Conservation (phyloP, 2,888 invertebrate species). For the Megaustenia siamemsis region DNA sequence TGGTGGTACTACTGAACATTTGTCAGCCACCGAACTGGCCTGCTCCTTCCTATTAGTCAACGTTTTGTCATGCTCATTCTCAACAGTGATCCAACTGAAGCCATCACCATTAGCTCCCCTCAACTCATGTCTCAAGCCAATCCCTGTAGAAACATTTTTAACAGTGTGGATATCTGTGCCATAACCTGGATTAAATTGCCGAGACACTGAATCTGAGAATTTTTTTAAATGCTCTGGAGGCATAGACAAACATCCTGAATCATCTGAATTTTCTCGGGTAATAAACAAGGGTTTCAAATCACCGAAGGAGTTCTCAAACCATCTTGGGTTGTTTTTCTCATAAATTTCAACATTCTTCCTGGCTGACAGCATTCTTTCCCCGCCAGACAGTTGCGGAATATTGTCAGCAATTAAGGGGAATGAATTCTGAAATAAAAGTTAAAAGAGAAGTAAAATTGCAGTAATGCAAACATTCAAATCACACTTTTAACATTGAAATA, state of each 20-base stretch:
- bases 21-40: no score
- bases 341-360: background rate
- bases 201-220: background rate
- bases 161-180: no score
- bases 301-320: constrained; percentile 26
- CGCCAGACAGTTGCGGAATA: constrained; percentile 12
- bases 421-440: constrained; percentile 9
- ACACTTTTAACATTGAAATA: no score
- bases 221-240: background rate
- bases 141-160: no score
- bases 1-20: background rate
- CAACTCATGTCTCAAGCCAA: no score
- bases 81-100: background rate
- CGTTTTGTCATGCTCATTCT: background rate
- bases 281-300: no score
- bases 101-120: no score
- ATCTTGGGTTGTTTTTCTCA: constrained; percentile 27
- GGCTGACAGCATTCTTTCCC: background rate
- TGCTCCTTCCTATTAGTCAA: background rate
- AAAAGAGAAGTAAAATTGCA: no score
- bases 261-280: background rate
- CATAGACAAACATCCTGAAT: background rate
- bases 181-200: background rate
- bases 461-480: no score
- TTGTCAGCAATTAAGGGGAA: constrained; percentile 12